Evolutionary conservation across 2,888 invertebrate species (phyloP).

Genomic region (Pyrgus malvae): DNA sequence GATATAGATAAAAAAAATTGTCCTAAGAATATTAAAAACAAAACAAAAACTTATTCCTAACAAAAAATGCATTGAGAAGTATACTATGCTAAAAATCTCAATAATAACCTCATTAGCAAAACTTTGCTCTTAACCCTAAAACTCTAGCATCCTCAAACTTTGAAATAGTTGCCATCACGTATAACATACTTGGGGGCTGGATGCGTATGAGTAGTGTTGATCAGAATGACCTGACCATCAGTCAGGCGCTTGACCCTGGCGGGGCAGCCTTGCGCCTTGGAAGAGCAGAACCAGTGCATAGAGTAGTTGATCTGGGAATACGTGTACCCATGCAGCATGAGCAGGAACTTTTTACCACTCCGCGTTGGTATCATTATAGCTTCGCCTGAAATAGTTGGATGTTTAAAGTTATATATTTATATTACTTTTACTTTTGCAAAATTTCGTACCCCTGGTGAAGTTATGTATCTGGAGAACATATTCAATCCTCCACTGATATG

Average conservation of each 20-base stretch:
- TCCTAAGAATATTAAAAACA: no score
- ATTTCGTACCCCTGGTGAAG: no score
- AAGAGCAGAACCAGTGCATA: slow-evolving; percentile 47
- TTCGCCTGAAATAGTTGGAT: slow-evolving; percentile 15
- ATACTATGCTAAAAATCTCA: no score
- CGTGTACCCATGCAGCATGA: slow-evolving; percentile 48
- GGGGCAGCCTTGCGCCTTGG: slow-evolving; percentile 37
- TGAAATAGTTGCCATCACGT: slow-evolving; percentile 37
- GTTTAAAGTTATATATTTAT: background rate
- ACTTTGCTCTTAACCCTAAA: no score
- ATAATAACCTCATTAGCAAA: no score
- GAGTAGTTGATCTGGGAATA: slow-evolving; percentile 50
- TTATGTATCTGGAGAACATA: slow-evolving; percentile 35
- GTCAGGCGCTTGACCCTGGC: slow-evolving; percentile 36
- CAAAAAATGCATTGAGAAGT: no score
- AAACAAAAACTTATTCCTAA: no score
- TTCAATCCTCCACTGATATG: no score
- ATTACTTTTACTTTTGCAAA: no score
- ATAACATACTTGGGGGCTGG: slow-evolving; percentile 38
- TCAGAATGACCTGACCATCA: slow-evolving; percentile 22
- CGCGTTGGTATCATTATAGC: slow-evolving; percentile 44
- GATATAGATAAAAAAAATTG: no score
- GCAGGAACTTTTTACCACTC: slow-evolving; percentile 42
- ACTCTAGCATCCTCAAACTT: slow-evolving; percentile 33
- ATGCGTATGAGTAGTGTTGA: slow-evolving; percentile 38